phyloP scores from a whole-genome alignment of 2,888 invertebrate species.

The Lathronympha strigana region DNA sequence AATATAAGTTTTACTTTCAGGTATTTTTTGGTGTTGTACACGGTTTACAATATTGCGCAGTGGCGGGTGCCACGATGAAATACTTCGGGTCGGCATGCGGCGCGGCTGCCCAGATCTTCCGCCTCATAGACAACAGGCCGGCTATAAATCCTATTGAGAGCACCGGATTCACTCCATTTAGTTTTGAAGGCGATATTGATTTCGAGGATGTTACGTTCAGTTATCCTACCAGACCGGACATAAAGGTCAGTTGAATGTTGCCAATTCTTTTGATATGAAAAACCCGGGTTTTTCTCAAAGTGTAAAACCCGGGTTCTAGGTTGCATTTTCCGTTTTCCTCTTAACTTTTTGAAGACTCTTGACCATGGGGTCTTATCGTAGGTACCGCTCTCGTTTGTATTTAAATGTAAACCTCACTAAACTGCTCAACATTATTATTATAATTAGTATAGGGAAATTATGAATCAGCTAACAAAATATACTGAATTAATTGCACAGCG shows the following conservation, averaged over 20 bases:
- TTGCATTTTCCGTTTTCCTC: no score
- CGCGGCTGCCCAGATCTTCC: constrained; percentile 90
- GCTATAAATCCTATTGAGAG: constrained; percentile 86
- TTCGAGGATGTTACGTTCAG: constrained; percentile 90
- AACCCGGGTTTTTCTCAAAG: no score
- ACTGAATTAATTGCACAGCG: no score
- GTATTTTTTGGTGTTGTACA: constrained; percentile 89
- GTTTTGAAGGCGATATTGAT: constrained; percentile 87
- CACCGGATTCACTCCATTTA: neutral
- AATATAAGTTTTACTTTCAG: constrained; percentile 69
- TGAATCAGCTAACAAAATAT: no score
- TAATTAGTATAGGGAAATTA: no score
- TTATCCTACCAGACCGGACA: constrained; percentile 92
- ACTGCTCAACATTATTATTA: no score
- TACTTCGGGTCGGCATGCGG: constrained; percentile 91
- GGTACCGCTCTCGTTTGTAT: no score
- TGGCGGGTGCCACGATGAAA: constrained; percentile 90
- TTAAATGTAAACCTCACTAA: no score
- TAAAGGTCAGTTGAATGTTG: constrained; percentile 13
- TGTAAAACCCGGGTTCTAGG: no score
- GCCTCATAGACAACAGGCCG: constrained; percentile 90
- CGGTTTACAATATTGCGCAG: constrained; percentile 46
- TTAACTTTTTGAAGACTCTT: no score
- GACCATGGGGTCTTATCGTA: no score
- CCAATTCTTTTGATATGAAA: no score